Evolutionary conservation across 2,113 vertebrate species (phyloP).

Genomic region (Butorides virescens): DNA sequence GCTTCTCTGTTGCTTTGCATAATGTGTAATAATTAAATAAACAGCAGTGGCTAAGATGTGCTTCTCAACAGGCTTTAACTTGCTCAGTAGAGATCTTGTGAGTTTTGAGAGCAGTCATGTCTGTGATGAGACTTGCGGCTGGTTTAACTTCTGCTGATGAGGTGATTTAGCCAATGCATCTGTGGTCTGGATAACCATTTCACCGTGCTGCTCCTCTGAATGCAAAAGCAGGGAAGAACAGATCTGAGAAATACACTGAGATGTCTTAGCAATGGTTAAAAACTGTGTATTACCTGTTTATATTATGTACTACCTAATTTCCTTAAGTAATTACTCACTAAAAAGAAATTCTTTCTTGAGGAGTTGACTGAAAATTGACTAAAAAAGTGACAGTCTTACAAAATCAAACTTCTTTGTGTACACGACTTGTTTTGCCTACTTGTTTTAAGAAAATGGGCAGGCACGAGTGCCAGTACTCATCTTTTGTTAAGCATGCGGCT

Average conservation of each 20-base stretch:
- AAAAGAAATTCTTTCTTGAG: neutral
- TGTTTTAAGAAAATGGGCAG: neutral
- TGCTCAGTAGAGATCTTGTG: neutral
- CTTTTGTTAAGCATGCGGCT: neutral
- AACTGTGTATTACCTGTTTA: fast-evolving
- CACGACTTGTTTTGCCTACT: neutral
- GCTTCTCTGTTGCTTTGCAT: neutral
- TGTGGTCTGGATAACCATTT: neutral
- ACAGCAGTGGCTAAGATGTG: neutral
- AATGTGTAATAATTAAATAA: neutral
- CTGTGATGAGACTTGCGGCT: neutral
- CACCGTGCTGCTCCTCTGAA: neutral
- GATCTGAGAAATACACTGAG: neutral
- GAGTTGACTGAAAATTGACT: neutral
- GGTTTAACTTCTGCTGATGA: neutral
- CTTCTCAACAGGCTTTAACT: neutral
- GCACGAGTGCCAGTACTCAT: neutral
- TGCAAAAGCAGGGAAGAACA: neutral
- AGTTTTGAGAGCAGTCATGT: neutral
- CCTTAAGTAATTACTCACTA: neutral
- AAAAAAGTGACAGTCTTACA: neutral
- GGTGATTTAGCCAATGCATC: neutral
- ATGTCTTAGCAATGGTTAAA: neutral
- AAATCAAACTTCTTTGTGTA: neutral
- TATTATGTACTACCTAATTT: neutral